Percentiles rank a stretch among this genome's conserved stretches.
These are phyloP conservation scores for Heliconius eleuchia DNA, from an alignment of 1,140 invertebrate species.

Conservation along the genomic window DNA sequence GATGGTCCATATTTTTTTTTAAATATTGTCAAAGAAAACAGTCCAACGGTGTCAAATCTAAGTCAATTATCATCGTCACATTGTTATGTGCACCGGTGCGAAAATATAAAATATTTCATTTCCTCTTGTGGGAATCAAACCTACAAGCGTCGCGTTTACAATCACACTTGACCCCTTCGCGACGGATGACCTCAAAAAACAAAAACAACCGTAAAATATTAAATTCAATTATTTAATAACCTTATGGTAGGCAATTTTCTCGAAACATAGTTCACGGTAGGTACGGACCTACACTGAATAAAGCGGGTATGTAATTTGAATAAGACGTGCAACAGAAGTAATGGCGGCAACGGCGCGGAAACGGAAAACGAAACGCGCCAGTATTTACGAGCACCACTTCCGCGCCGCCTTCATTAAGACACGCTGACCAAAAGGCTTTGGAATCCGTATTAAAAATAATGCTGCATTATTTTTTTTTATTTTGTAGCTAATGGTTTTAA, in stretches of 20 bases:
- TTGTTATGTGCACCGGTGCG: too few relatives aligned
- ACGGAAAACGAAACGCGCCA: conserved; percentile 70
- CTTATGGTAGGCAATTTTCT: conserved; percentile 14
- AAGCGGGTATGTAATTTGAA: conserved; percentile 52
- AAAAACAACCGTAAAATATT: background rate
- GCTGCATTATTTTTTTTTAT: background rate
- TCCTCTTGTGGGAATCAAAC: too few relatives aligned
- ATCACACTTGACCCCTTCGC: too few relatives aligned
- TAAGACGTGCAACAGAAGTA: conserved; percentile 72
- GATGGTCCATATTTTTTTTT: too few relatives aligned
- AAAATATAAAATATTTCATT: too few relatives aligned
- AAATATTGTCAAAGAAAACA: too few relatives aligned
- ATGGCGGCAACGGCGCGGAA: conserved; percentile 66
- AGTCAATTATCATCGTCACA: too few relatives aligned
- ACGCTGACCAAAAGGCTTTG: conserved; percentile 32
- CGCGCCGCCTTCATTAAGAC: conserved; percentile 60
- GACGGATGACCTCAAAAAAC: too few relatives aligned
- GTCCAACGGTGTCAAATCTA: too few relatives aligned
- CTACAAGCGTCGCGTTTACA: too few relatives aligned
- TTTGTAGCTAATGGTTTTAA: background rate
- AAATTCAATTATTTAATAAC: conserved; percentile 6
- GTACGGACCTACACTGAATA: conserved; percentile 27
- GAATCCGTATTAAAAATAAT: conserved; percentile 10
- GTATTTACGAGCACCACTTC: conserved; percentile 71
- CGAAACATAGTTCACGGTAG: conserved; percentile 17